Evolutionary conservation across 1,140 invertebrate genomes (phyloP), one percentile per base, ranked within the genome.

Genomic region (Asbolus verrucosus): DNA sequence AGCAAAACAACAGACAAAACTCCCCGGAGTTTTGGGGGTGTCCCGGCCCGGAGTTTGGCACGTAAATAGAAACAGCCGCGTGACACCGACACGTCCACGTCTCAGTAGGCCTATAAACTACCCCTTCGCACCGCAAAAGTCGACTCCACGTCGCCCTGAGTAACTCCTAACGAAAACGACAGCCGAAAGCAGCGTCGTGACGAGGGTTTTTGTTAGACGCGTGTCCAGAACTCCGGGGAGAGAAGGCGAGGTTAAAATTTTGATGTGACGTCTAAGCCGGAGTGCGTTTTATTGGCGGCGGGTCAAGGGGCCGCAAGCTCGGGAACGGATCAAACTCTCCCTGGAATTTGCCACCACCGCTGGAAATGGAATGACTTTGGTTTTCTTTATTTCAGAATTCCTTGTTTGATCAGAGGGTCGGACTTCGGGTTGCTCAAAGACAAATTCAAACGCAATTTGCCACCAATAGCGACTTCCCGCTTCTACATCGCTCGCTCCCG

Each of bases 331-430:
- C 61, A 63, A 62, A 63, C 11, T 63, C 61, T 63, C 61, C 19
- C 39, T 16, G 61, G 61, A 63, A 63, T 63, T 63, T 33, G 39
- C 14, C 59, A 24, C 59, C 36, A 36, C 36, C 61, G 15, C 39
- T 63, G 16, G 33, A 39, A 63, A 63, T 63, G 33, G 61, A 63
- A 63, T 39, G 61, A 63, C 31, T 63, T 63, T 38, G 61, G 31
- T 63, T 63, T 63, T 63, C 61, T 63, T 63, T 63, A 63, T 38
- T 63, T 63, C 41, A 41, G 33, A 63, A 63, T 63, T 63, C 61
- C 36, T 38, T 63, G 39, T 63, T 63, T 63, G 61, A 63, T 63
- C 61, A 63, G 31, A 39, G 39, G 46, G 46, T 27, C 46, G 46
- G 19, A 41, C 5, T 1, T 11, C 21, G 14, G 46, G 46, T 54